phyloP scores from a whole-genome alignment of 2,113 vertebrate genomes.

The Furnarius figulus region DNA sequence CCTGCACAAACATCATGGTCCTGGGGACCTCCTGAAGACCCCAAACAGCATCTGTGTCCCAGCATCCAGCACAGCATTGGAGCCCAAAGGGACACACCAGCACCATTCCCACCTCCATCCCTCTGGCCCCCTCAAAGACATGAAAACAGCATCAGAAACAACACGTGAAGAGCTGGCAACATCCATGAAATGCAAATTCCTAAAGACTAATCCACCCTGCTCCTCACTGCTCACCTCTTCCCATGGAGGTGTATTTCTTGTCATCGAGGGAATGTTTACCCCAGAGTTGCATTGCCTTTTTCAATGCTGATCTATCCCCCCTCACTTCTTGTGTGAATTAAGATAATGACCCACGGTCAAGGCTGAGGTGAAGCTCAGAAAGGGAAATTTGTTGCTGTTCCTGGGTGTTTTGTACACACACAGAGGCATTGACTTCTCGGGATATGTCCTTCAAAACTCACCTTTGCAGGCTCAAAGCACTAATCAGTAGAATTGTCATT shows the following conservation, averaged over 20 bases:
- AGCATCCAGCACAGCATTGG: background rate
- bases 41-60: background rate
- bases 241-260: no score
- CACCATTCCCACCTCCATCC: background rate
- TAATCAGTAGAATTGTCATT: background rate
- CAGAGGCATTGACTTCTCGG: background rate
- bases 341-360: background rate
- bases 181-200: background rate
- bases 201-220: background rate
- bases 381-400: background rate
- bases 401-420: rapidly evolving
- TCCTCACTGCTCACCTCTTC: background rate
- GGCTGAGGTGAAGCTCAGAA: background rate
- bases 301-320: background rate
- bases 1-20: background rate
- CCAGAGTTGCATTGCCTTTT: background rate
- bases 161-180: background rate
- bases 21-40: background rate
- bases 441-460: background rate
- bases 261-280: no score
- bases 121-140: background rate
- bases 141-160: background rate
- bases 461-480: background rate
- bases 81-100: background rate
- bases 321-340: background rate